These are phyloP conservation scores for Loripinus fragilis DNA, from an alignment of 2,888 invertebrate genomes.

Conservation along the genomic window DNA sequence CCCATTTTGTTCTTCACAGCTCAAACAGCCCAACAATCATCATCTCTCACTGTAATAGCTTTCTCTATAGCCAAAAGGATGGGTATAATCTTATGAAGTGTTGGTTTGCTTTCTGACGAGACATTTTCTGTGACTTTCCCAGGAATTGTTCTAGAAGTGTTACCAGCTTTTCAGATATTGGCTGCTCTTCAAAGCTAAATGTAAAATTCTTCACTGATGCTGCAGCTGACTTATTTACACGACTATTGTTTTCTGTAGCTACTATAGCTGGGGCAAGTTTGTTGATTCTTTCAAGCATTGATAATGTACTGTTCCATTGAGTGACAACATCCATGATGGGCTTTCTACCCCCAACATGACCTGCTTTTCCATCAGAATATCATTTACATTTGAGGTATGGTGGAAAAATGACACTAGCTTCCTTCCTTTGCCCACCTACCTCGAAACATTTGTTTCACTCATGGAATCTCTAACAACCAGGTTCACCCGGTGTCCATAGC, in stretches of 20 bases:
- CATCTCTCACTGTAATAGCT: neutral
- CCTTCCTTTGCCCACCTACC: constrained; percentile 22
- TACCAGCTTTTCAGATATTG: neutral
- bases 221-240: neutral
- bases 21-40: constrained; percentile 2
- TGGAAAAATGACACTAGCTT: constrained; percentile 42
- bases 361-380: constrained; percentile 23
- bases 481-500: constrained; percentile 50
- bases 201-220: neutral
- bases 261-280: constrained; percentile 28
- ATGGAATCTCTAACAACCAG: constrained; percentile 47
- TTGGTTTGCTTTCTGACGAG: constrained; percentile 18
- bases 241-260: constrained; percentile 29
- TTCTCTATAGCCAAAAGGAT: neutral
- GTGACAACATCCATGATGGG: constrained; percentile 31
- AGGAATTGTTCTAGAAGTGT: neutral
- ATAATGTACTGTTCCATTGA: constrained; percentile 39
- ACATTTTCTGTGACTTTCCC: constrained; percentile 24
- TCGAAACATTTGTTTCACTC: neutral
- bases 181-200: neutral
- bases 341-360: constrained; percentile 28
- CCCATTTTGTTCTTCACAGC: neutral
- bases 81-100: constrained; percentile 17
- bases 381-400: constrained; percentile 32
- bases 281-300: constrained; percentile 35